Conservation (phyloP, 2,888 invertebrate species). For the Netelia fuscicornis region DNA sequence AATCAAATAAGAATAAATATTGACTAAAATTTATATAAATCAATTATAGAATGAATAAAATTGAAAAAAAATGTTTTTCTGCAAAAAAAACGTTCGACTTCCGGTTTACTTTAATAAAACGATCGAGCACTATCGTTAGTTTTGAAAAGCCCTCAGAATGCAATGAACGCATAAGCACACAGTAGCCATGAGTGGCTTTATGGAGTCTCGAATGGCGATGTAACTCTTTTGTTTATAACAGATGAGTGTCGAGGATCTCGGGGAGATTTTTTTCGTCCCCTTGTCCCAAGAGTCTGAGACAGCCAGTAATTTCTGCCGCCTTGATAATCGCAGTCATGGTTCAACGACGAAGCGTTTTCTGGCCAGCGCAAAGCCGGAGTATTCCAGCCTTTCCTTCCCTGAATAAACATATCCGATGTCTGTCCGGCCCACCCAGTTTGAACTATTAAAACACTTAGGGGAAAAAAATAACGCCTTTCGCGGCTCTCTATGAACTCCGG, state of each 20-base stretch:
- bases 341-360: constrained; percentile 58
- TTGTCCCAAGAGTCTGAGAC: constrained; percentile 50
- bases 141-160: not conserved
- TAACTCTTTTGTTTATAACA: constrained; percentile 82
- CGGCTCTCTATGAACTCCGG: constrained; percentile 63
- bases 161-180: constrained; percentile 31
- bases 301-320: constrained; percentile 39
- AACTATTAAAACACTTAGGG: constrained; percentile 82
- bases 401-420: constrained; percentile 83
- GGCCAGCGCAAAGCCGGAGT: constrained; percentile 71
- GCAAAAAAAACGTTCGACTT: not conserved
- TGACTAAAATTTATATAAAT: no score
- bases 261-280: constrained; percentile 65
- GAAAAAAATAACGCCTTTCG: constrained; percentile 77
- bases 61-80: no score
- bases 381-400: constrained; percentile 76
- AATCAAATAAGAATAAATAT: no score
- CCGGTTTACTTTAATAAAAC: not conserved
- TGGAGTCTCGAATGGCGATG: constrained; percentile 73
- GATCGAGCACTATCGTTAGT: not conserved
- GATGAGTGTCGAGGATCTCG: constrained; percentile 80
- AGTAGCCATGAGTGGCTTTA: constrained; percentile 30
- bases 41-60: no score
- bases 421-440: constrained; percentile 82
- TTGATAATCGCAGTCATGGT: constrained; percentile 46